Base-by-base conservation (phyloP, 2,888 invertebrate species). In the Drosophila subsilvestris region DNA sequence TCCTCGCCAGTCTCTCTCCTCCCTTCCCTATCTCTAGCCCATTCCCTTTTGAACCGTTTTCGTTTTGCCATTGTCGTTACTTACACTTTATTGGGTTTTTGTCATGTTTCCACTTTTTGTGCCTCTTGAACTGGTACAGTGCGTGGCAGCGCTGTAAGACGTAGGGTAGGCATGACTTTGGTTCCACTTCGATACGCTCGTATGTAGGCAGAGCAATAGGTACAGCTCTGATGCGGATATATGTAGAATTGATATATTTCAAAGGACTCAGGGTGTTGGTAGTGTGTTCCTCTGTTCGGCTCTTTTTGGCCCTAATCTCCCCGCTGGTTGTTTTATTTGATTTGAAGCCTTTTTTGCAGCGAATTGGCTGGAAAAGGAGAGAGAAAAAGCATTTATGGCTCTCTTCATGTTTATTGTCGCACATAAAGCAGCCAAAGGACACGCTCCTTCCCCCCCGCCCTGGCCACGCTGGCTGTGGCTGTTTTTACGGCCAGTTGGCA, bases 401-500 rank as follows among this genome's bases (percentile, higher is more conserved):
- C 71, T 84, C 78, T 86, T 84, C 84, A 85, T 85, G 86, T 86
- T 86, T 86, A 84, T 86, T 85, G 84, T 86, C 84, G 85, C 85
- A 85, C 85, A 82, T 85, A 87, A 87, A 84, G 84, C 77, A 75
- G 72, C 47, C 68, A 59, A 67, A 61, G 61, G 61, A 66, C 60
- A 57, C 63, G 55, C 49, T 43, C 49, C 63, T 57, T 48, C 47
- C 50, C 50, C 53, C 49, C 47, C 54, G 49, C 53, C 48, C 60
- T 37, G 60, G 47, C 42, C 60, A 20, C 61, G 51, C 54, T 45
- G 32, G 51, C 62, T 68, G 83, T 80, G n/a, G n/a, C 37, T 37
- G 14, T 86, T 86, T 86, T 84, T 86, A 84, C 74, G 86, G 80
- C 72, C 80, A 86, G 70, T 79, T 83, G 79, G 83, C 73, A 76